Evolutionary conservation across 2,797 vertebrate genomes (phyloP), one percentile per base, ranked within the genome.

Genomic region (Zalophus californianus): DNA sequence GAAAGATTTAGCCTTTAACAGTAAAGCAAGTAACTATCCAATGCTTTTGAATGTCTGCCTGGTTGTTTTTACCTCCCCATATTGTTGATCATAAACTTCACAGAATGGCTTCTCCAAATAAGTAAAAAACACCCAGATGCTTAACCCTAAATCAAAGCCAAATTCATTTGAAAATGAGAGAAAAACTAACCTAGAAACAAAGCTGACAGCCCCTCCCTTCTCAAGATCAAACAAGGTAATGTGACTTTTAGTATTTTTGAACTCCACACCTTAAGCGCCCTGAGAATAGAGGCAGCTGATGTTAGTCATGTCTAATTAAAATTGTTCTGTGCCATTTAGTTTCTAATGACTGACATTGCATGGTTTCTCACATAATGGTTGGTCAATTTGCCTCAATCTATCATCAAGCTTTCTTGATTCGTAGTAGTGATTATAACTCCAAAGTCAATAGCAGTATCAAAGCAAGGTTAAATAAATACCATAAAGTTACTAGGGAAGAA

Each of bases 391-490:
- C 97, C 84, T 96, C 91, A 86, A 93, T 98, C 96, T 88, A 90
- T 97, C 97, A 98, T 83, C 94, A 87, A 88, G 77, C 95, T 97
- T 98, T 98, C 90, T 94, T 91, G 98, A 97, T 98, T 98, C 98
- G 97, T 95, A 97, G 96, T 66, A 94, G 68, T 87, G 98, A 98
- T 98, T 98, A 95, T 80, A 97, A 82, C 90, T 96, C 75, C 78
- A 97, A 96, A 97, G 97, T 98, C 97, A 98, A 98, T 77, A 96
- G 85, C 80, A 70, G 78, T 98, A 98, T 97, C 96, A 86, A 96
- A 98, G 97, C 93, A 97, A 98, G 98, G 98, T 95, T 98, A 98
- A 98, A 89, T 88, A 98, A 98, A 98, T 96, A 97, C 27, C 82
- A 96, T 94, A 97, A 94, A 98, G 95, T 96, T 78, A 96, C 84